Evolutionary conservation across 2,888 invertebrate species (phyloP).

Genomic region (Nomada fucata): DNA sequence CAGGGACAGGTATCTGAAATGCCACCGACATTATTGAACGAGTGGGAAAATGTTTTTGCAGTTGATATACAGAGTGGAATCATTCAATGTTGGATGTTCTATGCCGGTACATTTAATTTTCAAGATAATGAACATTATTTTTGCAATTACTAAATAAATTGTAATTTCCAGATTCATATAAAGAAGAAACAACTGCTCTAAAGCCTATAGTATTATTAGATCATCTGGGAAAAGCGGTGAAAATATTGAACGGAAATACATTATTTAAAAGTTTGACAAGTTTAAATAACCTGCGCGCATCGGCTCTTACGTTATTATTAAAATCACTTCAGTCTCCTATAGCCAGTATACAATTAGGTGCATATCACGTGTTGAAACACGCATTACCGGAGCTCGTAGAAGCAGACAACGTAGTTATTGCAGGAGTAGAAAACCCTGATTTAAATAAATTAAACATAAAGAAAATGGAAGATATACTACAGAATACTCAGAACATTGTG

Average conservation of each 20-base stretch:
- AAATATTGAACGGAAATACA: conserved; percentile 72
- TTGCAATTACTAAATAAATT: not conserved
- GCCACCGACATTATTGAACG: conserved; percentile 84
- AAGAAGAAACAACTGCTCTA: conserved; percentile 68
- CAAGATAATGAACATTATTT: not conserved
- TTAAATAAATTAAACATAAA: conserved; percentile 83
- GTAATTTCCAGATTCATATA: conserved; percentile 69
- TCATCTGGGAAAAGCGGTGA: conserved; percentile 77
- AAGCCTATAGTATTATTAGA: conserved; percentile 73
- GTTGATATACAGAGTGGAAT: conserved; percentile 87
- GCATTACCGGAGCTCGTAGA: conserved; percentile 84
- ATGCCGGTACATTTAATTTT: conserved; percentile 43
- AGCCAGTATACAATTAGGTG: conserved; percentile 84
- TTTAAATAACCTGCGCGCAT: not conserved
- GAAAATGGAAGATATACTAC: conserved; percentile 83
- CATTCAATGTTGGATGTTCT: conserved; percentile 85
- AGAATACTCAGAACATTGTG: conserved; percentile 84
- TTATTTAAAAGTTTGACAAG: conserved; percentile 67
- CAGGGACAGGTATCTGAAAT: conserved; percentile 82
- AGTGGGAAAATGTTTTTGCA: conserved; percentile 92
- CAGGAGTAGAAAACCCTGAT: conserved; percentile 84
- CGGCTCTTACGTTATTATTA: conserved; percentile 76
- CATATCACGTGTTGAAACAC: conserved; percentile 84
- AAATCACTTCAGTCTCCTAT: conserved; percentile 82
- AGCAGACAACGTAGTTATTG: conserved; percentile 82